A percentile compares a stretch with the other conserved stretches of the same genome.
Evolutionary conservation across 2,797 vertebrate genomes (phyloP).

Genomic region (Myripristis jacobus): DNA sequence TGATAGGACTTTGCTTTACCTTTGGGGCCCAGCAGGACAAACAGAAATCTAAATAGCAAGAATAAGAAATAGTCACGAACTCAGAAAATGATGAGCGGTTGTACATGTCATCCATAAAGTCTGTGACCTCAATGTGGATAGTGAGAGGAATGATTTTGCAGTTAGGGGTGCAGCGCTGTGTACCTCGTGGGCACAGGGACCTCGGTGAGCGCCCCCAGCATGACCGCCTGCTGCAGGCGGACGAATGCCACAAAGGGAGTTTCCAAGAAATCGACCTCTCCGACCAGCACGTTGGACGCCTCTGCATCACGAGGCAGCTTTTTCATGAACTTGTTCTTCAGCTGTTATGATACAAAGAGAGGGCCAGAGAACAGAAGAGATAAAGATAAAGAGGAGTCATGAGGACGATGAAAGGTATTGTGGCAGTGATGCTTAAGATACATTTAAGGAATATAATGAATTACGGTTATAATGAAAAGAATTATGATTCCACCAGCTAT

Average conservation of each 20-base stretch:
- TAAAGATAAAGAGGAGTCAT: not conserved
- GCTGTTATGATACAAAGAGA: slow-evolving; percentile 75
- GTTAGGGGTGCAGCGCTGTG: slow-evolving; percentile 8
- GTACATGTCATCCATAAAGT: not conserved
- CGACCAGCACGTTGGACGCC: slow-evolving; percentile 96
- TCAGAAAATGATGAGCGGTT: not conserved
- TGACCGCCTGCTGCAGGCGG: slow-evolving; percentile 95
- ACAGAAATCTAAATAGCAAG: slow-evolving; percentile 87
- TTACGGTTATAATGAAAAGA: too few relatives aligned
- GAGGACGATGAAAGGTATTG: not conserved
- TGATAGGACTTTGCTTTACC: slow-evolving; percentile 98
- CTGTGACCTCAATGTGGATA: not conserved
- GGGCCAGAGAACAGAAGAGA: not conserved
- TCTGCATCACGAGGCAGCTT: slow-evolving; percentile 96
- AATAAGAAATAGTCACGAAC: not conserved
- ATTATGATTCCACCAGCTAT: not conserved
- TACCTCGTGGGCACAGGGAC: slow-evolving; percentile 98
- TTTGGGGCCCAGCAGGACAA: slow-evolving; percentile 96
- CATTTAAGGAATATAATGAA: slow-evolving; percentile 4
- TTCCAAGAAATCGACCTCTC: slow-evolving; percentile 97
- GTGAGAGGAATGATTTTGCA: too few relatives aligned
- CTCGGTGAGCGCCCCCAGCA: slow-evolving; percentile 96
- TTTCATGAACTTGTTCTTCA: slow-evolving; percentile 99
- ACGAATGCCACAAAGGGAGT: slow-evolving; percentile 95
- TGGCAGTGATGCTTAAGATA: slow-evolving; percentile 1